A percentile compares a stretch with the other conserved stretches of the same genome.
Evolutionary conservation across 2,113 vertebrate genomes (phyloP).

Genomic region (Fregata magnificens): DNA sequence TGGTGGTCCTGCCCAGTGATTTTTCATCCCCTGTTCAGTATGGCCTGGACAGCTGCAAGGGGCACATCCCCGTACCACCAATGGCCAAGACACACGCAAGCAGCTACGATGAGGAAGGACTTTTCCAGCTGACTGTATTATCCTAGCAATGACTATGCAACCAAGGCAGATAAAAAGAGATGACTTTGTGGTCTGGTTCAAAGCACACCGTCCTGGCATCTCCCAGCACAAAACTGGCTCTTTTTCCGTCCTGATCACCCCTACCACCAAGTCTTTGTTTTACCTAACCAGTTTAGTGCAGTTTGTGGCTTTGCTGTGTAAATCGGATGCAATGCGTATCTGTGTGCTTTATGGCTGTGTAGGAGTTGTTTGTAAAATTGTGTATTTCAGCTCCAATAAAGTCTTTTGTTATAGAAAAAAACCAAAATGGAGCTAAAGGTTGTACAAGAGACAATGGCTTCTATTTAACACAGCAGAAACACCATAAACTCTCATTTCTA

Average conservation of each 20-base stretch:
- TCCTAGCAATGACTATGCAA: not conserved
- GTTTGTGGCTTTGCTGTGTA: not conserved
- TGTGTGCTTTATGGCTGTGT: not conserved
- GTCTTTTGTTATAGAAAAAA: not conserved
- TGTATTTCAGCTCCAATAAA: not conserved
- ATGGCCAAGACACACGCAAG: not conserved
- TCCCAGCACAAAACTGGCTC: not conserved
- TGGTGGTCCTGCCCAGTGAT: not conserved
- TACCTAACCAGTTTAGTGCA: not conserved
- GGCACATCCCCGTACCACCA: too few relatives aligned
- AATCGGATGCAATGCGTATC: not conserved
- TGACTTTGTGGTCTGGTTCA: not conserved
- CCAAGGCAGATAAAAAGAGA: not conserved
- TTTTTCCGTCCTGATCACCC: not conserved
- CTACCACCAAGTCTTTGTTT: not conserved
- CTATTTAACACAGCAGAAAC: not conserved
- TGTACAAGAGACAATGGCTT: not conserved
- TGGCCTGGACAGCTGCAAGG: not conserved
- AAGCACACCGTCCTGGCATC: not conserved
- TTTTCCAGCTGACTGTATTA: not conserved
- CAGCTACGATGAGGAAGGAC: not conserved
- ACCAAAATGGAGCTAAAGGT: not conserved
- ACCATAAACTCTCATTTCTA: not conserved
- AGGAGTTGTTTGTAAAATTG: not conserved
- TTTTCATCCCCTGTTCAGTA: not conserved